A percentile compares a stretch with the other conserved stretches of the same genome.
phyloP scores from a whole-genome alignment of 2,888 invertebrate species.

The Drosophila sordidula region DNA sequence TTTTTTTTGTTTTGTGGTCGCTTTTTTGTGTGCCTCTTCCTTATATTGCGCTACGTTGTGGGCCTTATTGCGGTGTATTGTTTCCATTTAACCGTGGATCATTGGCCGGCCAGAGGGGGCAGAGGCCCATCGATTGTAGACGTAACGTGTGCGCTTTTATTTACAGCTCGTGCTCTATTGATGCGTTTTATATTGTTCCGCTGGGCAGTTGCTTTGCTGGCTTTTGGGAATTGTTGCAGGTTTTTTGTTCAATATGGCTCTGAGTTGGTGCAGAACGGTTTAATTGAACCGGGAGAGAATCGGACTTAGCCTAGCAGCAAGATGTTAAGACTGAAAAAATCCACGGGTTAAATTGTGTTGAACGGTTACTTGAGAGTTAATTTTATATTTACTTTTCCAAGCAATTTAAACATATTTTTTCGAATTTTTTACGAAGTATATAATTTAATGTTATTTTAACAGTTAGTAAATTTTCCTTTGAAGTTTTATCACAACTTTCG shows the following conservation, averaged over 20 bases:
- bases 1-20: not conserved
- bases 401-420: too few relatives aligned
- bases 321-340: slow-evolving; percentile 17
- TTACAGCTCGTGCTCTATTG: slow-evolving; percentile 53
- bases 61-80: slow-evolving; percentile 64
- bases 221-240: slow-evolving; percentile 34
- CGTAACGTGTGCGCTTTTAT: slow-evolving; percentile 57
- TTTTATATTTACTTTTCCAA: not conserved
- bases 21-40: slow-evolving; percentile 6
- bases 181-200: slow-evolving; percentile 64
- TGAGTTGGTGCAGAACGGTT: slow-evolving; percentile 5
- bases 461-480: too few relatives aligned
- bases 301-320: not conserved
- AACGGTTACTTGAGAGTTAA: not conserved
- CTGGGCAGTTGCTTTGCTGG: slow-evolving; percentile 32
- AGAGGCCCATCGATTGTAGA: slow-evolving; percentile 57
- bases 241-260: slow-evolving; percentile 43
- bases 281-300: slow-evolving; percentile 19
- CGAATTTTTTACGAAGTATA: too few relatives aligned
- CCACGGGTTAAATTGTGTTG: not conserved
- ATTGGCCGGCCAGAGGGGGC: slow-evolving; percentile 11
- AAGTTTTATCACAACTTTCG: too few relatives aligned
- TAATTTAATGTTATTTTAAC: too few relatives aligned
- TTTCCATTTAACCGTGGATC: slow-evolving; percentile 44
- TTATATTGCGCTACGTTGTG: slow-evolving; percentile 38